Evolutionary conservation across 2,888 invertebrate genomes (phyloP).

Genomic region (Neria commutata): DNA sequence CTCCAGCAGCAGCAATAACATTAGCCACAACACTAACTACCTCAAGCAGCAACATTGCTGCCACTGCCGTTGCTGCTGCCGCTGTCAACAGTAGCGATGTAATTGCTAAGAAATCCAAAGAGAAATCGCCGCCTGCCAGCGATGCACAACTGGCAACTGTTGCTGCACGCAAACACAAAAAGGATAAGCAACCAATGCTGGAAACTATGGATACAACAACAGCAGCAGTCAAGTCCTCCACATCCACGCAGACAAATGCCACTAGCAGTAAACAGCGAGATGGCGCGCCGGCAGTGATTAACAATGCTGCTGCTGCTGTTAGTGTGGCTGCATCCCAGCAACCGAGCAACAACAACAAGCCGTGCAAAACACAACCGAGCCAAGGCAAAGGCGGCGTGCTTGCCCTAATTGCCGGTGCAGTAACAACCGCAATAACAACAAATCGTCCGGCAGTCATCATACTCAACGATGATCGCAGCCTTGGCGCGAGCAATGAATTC

Average conservation of each 20-base stretch:
- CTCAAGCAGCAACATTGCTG: constrained; percentile 7
- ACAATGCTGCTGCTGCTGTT: not conserved
- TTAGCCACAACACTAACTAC: constrained; percentile 13
- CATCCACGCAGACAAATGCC: constrained; percentile 27
- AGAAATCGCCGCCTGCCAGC: constrained; percentile 10
- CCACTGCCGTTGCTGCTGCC: not conserved
- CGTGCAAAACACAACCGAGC: too few species aligned
- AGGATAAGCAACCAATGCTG: constrained; percentile 22
- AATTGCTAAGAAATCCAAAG: constrained; percentile 20
- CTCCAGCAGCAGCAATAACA: not conserved
- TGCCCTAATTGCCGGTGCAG: constrained; percentile 27
- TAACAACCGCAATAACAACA: constrained; percentile 19
- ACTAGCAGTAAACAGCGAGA: constrained; percentile 24
- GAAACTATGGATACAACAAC: constrained; percentile 2
- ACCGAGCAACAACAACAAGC: constrained; percentile 10
- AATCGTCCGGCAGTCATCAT: constrained; percentile 74
- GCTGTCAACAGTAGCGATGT: not conserved
- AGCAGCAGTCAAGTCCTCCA: constrained; percentile 27
- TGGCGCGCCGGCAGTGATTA: not conserved
- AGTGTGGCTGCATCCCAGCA: not conserved
- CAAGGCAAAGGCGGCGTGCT: constrained; percentile 12
- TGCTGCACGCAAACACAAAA: constrained; percentile 26
- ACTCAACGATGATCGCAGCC: constrained; percentile 65
- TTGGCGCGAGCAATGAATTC: constrained; percentile 68
- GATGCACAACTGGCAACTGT: not conserved